A percentile compares a stretch with the other conserved stretches of the same genome.
Conservation (phyloP, 2,797 vertebrate genomes). For the Salarias fasciatus region DNA sequence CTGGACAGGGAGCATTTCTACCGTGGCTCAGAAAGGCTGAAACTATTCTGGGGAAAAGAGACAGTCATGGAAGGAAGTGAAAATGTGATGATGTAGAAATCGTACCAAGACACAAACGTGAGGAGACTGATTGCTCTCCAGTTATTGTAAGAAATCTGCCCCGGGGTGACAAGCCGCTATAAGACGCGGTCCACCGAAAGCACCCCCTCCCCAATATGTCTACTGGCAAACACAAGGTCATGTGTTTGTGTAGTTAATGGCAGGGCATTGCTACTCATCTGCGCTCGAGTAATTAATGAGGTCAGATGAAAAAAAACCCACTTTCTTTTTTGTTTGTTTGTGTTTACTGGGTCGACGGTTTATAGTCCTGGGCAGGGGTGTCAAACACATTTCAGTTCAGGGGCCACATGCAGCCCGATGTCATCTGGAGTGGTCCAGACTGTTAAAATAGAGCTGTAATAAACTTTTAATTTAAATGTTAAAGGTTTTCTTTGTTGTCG, state of each 20-base stretch:
- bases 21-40: conserved; percentile 48
- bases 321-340: conserved; percentile 2
- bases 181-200: conserved; percentile 67
- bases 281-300: conserved; percentile 58
- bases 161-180: conserved; percentile 74
- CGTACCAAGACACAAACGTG: too few species aligned
- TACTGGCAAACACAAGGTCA: conserved; percentile 71
- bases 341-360: neutral
- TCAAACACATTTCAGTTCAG: too few species aligned
- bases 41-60: conserved; percentile 58
- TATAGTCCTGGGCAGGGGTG: too few species aligned
- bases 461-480: too few species aligned
- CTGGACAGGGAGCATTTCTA: conserved; percentile 49
- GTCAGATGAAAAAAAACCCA: conserved; percentile 39
- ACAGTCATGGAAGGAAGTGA: too few species aligned
- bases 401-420: too few species aligned
- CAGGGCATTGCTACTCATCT: conserved; percentile 26
- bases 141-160: conserved; percentile 73
- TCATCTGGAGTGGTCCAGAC: too few species aligned
- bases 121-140: conserved; percentile 17
- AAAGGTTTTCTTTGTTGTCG: too few species aligned
- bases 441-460: too few species aligned
- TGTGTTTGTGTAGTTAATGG: conserved; percentile 61
- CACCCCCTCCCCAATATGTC: conserved; percentile 48
- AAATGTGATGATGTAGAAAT: too few species aligned